Percentiles rank a stretch among this genome's conserved stretches.
Conservation (phyloP, 2,888 invertebrate genomes). For the Lasioglossum pauxillum region DNA sequence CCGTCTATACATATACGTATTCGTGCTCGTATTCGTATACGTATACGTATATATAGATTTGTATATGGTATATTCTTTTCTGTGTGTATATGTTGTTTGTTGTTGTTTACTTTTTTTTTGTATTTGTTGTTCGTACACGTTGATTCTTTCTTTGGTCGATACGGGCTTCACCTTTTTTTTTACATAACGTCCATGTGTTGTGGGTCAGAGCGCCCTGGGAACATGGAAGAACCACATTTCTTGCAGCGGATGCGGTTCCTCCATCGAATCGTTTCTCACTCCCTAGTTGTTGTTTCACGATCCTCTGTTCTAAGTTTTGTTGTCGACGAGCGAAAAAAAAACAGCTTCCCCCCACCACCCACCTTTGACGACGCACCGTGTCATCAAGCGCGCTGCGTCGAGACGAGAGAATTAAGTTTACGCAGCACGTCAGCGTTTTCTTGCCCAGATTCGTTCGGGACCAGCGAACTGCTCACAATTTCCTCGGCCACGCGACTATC, state of each 20-base stretch:
- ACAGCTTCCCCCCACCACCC: slow-evolving; percentile 41
- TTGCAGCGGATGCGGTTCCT: slow-evolving; percentile 51
- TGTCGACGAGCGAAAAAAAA: not conserved
- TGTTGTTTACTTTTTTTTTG: slow-evolving; percentile 25
- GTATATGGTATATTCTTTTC: not conserved
- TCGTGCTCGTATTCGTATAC: not conserved
- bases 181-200: slow-evolving; percentile 83
- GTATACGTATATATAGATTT: slow-evolving; percentile 4
- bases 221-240: slow-evolving; percentile 56
- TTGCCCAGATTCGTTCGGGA: slow-evolving; percentile 30
- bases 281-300: slow-evolving; percentile 66
- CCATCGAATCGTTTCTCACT: slow-evolving; percentile 50
- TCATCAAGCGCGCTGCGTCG: slow-evolving; percentile 74
- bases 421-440: slow-evolving; percentile 50
- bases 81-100: slow-evolving; percentile 20
- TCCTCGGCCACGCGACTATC: slow-evolving; percentile 12
- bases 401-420: slow-evolving; percentile 18
- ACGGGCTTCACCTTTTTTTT: slow-evolving; percentile 68
- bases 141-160: slow-evolving; percentile 65
- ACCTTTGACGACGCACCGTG: slow-evolving; percentile 77
- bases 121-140: slow-evolving; percentile 25
- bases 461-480: slow-evolving; percentile 53
- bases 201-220: slow-evolving; percentile 84
- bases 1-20: not conserved
- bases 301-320: slow-evolving; percentile 5